Percentiles rank a stretch among this genome's conserved stretches.
phyloP scores from a whole-genome alignment of 2,888 invertebrate genomes.

The Papilio protenor region DNA sequence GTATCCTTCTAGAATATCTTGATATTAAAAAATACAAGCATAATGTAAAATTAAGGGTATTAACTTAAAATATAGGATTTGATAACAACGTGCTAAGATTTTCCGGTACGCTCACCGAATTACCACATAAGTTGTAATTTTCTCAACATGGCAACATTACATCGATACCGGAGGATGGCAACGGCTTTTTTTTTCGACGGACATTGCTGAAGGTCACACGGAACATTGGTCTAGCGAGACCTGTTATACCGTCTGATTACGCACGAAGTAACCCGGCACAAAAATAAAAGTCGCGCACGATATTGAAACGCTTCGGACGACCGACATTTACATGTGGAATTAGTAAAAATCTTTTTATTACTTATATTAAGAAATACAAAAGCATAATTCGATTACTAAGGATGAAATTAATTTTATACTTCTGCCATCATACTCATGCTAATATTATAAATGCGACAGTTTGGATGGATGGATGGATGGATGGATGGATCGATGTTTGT shows the following conservation, averaged over 20 bases:
- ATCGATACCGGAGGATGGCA: constrained; percentile 57
- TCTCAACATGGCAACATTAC: constrained; percentile 14
- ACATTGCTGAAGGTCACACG: constrained; percentile 73
- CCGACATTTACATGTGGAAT: constrained; percentile 7
- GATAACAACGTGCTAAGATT: neutral
- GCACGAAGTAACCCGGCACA: constrained; percentile 63
- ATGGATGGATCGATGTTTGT: no score
- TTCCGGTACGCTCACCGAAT: neutral
- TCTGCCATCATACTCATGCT: no score
- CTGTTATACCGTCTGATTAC: constrained; percentile 63
- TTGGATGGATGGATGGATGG: no score
- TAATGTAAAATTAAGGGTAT: no score
- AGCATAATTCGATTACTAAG: neutral
- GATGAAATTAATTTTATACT: constrained; percentile 6
- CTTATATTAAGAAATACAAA: neutral
- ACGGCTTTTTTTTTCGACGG: constrained; percentile 69
- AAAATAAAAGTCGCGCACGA: constrained; percentile 40
- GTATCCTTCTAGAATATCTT: neutral
- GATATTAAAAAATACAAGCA: neutral
- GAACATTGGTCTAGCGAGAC: constrained; percentile 70
- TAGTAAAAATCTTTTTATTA: neutral
- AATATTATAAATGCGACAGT: no score
- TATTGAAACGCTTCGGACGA: constrained; percentile 3
- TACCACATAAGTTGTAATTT: constrained; percentile 16
- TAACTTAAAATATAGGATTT: no score